These are phyloP conservation scores for Meleagris gallopavo DNA, from an alignment of 2,113 vertebrate species.

Conservation along the genomic window DNA sequence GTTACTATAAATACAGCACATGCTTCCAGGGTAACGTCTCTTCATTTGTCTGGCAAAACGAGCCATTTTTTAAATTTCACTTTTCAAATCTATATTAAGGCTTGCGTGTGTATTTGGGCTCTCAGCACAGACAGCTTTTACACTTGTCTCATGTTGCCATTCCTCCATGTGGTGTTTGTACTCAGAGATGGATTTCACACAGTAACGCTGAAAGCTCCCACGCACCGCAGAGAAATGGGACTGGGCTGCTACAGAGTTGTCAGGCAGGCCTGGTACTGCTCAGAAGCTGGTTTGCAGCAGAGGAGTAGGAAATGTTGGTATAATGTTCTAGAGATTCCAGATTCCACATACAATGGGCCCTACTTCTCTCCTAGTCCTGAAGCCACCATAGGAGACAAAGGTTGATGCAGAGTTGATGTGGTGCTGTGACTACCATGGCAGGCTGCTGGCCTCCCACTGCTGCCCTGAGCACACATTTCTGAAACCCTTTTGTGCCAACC, in stretches of 20 bases:
- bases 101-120: slow-evolving; percentile 33
- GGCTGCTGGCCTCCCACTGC: neutral
- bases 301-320: neutral
- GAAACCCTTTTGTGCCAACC: neutral
- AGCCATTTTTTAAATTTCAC: slow-evolving; percentile 8
- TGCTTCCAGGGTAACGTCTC: neutral
- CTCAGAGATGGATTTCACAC: slow-evolving; percentile 19
- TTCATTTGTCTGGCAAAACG: neutral
- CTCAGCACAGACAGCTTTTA: slow-evolving; percentile 38
- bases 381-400: neutral
- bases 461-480: neutral
- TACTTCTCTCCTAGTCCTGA: neutral
- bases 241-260: neutral
- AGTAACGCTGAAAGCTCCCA: slow-evolving; percentile 19
- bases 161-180: slow-evolving; percentile 46
- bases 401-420: neutral
- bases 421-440: neutral
- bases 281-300: neutral
- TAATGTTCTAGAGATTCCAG: neutral
- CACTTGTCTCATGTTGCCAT: neutral
- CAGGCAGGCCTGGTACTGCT: neutral
- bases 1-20: slow-evolving; percentile 17
- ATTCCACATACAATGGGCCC: neutral
- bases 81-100: neutral
- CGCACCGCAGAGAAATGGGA: neutral